Conservation (phyloP, 1,140 invertebrate species). For the Propsilocerus akamusi region DNA sequence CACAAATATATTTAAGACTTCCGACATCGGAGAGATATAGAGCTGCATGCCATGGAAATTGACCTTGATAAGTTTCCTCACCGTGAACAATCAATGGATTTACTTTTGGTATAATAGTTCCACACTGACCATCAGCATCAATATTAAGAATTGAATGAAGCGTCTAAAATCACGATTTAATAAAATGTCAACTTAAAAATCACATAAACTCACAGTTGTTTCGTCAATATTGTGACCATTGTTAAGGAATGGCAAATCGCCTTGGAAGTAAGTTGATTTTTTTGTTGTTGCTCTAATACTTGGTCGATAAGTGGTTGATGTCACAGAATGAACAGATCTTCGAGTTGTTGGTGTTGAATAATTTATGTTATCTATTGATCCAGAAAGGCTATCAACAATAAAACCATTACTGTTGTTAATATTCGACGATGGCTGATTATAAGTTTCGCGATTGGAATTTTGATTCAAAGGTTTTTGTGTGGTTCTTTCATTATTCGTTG, state of each 20-base stretch:
- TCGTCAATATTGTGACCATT: background rate
- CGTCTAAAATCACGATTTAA: background rate
- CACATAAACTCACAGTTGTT: background rate
- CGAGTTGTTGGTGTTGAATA: background rate
- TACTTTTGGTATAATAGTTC: background rate
- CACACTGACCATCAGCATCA: background rate
- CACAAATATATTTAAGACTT: conserved; percentile 11
- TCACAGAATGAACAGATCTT: background rate
- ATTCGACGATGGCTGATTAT: no score
- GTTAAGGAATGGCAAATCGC: background rate
- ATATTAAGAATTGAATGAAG: background rate
- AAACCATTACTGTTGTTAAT: no score
- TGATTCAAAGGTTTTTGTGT: no score
- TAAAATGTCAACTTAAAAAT: background rate
- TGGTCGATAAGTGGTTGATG: background rate
- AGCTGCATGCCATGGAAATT: background rate
- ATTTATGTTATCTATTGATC: no score
- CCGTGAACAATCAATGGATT: background rate
- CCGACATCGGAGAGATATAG: background rate
- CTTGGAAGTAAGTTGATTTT: background rate
- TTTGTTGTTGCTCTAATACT: background rate
- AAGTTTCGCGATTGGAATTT: no score
- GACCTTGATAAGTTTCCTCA: background rate
- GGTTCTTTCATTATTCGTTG: no score
- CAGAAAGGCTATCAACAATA: no score